A percentile compares a stretch with the other conserved stretches of the same genome.
These are phyloP conservation scores for Cataglyphis altisquamis DNA, from an alignment of 2,888 invertebrate genomes.

Conservation along the genomic window DNA sequence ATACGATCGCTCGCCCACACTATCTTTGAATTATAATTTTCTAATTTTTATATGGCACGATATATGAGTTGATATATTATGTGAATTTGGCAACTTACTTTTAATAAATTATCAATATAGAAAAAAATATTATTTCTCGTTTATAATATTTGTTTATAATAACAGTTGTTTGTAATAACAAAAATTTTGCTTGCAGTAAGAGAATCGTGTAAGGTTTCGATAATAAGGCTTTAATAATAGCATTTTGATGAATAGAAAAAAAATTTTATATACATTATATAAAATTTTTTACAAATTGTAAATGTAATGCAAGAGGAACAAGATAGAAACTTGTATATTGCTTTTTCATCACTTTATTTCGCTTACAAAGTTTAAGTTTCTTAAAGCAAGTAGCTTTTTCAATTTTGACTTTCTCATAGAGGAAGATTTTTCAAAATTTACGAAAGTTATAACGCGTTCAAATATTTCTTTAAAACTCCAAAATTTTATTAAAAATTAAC, in stretches of 20 bases:
- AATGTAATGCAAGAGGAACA: too few relatives aligned
- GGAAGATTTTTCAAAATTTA: too few relatives aligned
- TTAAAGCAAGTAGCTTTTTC: too few relatives aligned
- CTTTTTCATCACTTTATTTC: too few relatives aligned
- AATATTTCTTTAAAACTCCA: too few relatives aligned
- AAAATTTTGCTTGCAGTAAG: not conserved
- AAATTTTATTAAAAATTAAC: too few relatives aligned
- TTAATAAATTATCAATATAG: not conserved
- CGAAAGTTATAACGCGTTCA: too few relatives aligned
- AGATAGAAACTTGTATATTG: too few relatives aligned
- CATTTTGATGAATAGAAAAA: not conserved
- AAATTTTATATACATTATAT: not conserved
- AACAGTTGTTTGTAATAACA: not conserved
- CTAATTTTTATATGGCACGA: constrained; percentile 15
- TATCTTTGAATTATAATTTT: constrained; percentile 23
- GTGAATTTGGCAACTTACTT: not conserved
- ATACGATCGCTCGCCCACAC: not conserved
- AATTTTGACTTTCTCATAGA: too few relatives aligned
- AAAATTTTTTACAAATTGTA: not conserved
- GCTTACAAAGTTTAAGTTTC: too few relatives aligned
- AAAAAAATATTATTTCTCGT: not conserved
- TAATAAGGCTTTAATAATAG: not conserved
- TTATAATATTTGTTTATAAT: not conserved
- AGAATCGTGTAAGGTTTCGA: not conserved
- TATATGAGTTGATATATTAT: not conserved